Conservation (phyloP, 23 tunicate species). For the Diplosoma virens region DNA sequence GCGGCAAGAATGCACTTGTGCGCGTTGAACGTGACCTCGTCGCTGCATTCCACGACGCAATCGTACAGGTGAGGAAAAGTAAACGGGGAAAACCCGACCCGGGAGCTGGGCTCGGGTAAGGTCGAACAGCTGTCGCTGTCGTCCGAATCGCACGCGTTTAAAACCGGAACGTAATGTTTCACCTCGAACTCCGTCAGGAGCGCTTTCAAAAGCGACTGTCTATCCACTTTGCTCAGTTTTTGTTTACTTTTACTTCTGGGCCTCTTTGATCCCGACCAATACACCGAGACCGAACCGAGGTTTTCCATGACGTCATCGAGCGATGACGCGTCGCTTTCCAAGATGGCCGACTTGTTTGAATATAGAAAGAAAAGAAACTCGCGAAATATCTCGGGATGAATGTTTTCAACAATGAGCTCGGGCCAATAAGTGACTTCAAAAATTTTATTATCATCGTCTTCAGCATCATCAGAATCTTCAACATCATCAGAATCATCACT, state of each 20-base stretch:
- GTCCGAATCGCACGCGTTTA: not conserved
- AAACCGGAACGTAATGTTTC: not conserved
- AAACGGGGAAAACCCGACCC: not conserved
- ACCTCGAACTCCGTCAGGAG: not conserved
- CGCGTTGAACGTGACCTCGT: conserved; percentile 44
- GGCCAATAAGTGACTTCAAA: no score
- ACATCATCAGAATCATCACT: no score
- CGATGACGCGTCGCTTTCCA: not conserved
- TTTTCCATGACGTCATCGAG: not conserved
- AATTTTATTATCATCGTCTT: no score
- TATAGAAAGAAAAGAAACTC: conserved; percentile 48
- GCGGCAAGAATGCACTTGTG: conserved; percentile 81
- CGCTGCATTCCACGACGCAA: conserved; percentile 59
- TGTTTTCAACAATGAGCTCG: conserved; percentile 44
- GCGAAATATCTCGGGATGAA: conserved; percentile 42
- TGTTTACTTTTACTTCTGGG: no score
- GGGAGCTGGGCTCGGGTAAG: not conserved
- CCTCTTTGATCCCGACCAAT: conserved; percentile 10
- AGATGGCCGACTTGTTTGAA: conserved; percentile 27
- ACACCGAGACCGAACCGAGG: conserved; percentile 6
- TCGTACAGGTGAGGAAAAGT: conserved; percentile 37
- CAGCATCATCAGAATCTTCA: no score
- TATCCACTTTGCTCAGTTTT: not conserved
- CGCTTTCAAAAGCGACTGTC: not conserved
- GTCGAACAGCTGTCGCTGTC: not conserved